Evolutionary conservation across 37 sponge, comb jelly and placozoan species (phyloP).

Genomic region (Spongia lamella): DNA sequence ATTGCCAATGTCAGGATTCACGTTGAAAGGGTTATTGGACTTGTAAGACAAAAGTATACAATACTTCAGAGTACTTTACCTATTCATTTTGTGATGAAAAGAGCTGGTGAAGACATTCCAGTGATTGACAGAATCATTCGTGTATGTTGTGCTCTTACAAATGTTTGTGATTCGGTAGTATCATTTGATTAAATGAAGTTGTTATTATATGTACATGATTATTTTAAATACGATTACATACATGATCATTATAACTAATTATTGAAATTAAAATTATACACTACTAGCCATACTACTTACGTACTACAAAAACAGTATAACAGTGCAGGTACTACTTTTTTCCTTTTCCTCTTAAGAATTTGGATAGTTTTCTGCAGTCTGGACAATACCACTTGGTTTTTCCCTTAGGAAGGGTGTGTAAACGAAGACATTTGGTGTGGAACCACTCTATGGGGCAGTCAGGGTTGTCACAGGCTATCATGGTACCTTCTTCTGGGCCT

Average conservation of each 20-base stretch:
- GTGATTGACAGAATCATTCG: constrained; percentile 45
- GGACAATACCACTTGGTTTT: constrained; percentile 55
- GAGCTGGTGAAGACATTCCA: constrained; percentile 2
- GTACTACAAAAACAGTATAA: too few species aligned
- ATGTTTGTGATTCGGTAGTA: constrained; percentile 61
- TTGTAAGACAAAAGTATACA: constrained; percentile 59
- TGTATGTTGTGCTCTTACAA: too few species aligned
- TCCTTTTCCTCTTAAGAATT: constrained; percentile 2
- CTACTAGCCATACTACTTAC: too few species aligned
- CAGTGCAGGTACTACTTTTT: constrained; percentile 2
- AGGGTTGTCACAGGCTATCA: constrained; percentile 61
- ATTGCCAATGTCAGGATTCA: constrained; percentile 84
- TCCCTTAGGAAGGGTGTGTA: constrained; percentile 3
- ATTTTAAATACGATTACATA: too few species aligned
- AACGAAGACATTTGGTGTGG: constrained; percentile 6
- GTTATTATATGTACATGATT: too few species aligned
- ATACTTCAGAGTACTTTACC: too few species aligned
- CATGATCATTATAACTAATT: too few species aligned
- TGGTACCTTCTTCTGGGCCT: constrained; percentile 37
- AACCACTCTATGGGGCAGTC: constrained; percentile 22
- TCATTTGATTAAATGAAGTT: constrained; percentile 67
- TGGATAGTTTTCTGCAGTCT: constrained; percentile 42
- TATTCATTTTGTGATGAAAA: constrained; percentile 34
- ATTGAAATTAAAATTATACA: too few species aligned
- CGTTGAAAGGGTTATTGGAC: constrained; percentile 75